Conservation (phyloP, 2,888 invertebrate species). For the Emesis furor region DNA sequence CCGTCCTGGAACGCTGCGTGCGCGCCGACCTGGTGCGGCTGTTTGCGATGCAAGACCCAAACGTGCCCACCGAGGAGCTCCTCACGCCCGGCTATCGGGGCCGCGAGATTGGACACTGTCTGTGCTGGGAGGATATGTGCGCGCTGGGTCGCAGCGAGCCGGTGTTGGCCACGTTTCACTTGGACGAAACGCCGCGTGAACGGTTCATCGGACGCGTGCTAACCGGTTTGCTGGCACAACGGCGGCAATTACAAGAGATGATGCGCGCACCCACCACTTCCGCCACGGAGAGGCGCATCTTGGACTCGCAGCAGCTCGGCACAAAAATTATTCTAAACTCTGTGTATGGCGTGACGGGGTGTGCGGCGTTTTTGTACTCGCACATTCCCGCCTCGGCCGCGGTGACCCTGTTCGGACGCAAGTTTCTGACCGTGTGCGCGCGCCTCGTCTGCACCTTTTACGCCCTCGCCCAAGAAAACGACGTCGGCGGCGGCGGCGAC, state of each 20-base stretch:
- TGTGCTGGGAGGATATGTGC: slow-evolving; percentile 28
- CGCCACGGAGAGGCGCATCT: slow-evolving; percentile 20
- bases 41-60: slow-evolving; percentile 12
- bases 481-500: neutral
- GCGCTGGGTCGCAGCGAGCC: slow-evolving; percentile 20
- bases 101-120: slow-evolving; percentile 25
- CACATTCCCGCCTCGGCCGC: slow-evolving; percentile 29
- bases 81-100: slow-evolving; percentile 11
- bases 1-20: slow-evolving; percentile 20
- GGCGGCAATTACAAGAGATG: slow-evolving; percentile 18
- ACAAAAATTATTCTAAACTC: slow-evolving; percentile 22
- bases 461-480: slow-evolving; percentile 18
- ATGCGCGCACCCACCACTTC: slow-evolving; percentile 21
- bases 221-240: slow-evolving; percentile 20
- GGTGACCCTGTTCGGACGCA: slow-evolving; percentile 29
- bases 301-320: slow-evolving; percentile 28
- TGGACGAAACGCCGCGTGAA: slow-evolving; percentile 25
- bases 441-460: slow-evolving; percentile 21
- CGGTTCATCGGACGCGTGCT: slow-evolving; percentile 26
- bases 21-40: slow-evolving; percentile 20
- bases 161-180: slow-evolving; percentile 29
- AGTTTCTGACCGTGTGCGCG: slow-evolving; percentile 28
- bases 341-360: slow-evolving; percentile 22
- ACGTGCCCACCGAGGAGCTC: slow-evolving; percentile 21
- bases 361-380: slow-evolving; percentile 21